Percentiles rank a stretch among this genome's conserved stretches.
Evolutionary conservation across 2,797 vertebrate species (phyloP).

Genomic region (Microctenopoma lineatum): DNA sequence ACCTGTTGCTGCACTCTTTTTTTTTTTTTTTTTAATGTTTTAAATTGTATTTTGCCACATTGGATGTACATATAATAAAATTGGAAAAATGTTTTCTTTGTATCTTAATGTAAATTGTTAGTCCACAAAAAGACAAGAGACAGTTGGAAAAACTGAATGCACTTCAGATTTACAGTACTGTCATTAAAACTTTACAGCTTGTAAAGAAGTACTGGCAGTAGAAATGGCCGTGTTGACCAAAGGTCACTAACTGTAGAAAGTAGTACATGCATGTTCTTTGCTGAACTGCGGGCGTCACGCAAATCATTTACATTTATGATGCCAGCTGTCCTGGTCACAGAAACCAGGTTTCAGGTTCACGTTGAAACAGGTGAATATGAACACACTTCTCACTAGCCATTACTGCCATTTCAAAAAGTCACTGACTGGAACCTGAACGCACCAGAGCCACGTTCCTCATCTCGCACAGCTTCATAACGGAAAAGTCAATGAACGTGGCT

Average conservation of each 20-base stretch:
- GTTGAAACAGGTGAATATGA: too few species aligned
- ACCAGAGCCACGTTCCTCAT: not conserved
- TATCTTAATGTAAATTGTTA: not conserved
- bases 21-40: slow-evolving; percentile 25
- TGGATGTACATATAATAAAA: slow-evolving; percentile 69
- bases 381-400: not conserved
- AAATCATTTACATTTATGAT: not conserved
- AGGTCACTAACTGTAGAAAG: not conserved
- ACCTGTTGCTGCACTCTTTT: slow-evolving; percentile 20
- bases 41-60: slow-evolving; percentile 33
- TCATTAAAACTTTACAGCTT: too few species aligned
- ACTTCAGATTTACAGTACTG: too few species aligned
- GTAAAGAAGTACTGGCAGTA: too few species aligned
- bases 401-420: not conserved
- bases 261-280: not conserved
- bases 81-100: not conserved
- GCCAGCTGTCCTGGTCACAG: fast-evolving
- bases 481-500: slow-evolving; percentile 20
- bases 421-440: not conserved
- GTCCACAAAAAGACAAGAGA: too few species aligned
- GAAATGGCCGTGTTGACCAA: too few species aligned
- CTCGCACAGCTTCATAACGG: not conserved
- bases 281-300: not conserved
- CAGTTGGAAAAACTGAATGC: too few species aligned
- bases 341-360: too few species aligned